phyloP scores from a whole-genome alignment of 2,113 vertebrate genomes.

The Lampris incognitus region DNA sequence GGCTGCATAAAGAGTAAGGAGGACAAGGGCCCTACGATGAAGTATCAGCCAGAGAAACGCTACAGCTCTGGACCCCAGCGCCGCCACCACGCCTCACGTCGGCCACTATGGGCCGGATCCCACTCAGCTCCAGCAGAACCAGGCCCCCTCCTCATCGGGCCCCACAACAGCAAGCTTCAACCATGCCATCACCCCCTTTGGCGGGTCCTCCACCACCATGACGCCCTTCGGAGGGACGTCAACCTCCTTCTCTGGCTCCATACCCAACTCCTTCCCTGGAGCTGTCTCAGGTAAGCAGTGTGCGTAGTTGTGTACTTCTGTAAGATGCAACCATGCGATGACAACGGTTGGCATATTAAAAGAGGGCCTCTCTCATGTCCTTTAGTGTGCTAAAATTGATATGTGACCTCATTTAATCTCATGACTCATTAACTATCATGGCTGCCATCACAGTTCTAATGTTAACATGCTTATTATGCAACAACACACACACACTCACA shows the following conservation, averaged over 20 bases:
- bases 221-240: conserved; percentile 93
- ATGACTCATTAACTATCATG: too few species aligned
- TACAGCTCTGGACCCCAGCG: conserved; percentile 75
- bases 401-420: not conserved
- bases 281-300: conserved; percentile 86
- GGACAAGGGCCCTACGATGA: conserved; percentile 90
- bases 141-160: conserved; percentile 82
- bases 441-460: too few species aligned
- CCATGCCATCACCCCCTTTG: conserved; percentile 91
- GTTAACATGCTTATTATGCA: too few species aligned
- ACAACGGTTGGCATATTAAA: not conserved
- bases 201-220: conserved; percentile 87
- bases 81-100: conserved; percentile 75
- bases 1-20: conserved; percentile 97
- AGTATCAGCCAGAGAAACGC: conserved; percentile 89
- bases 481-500: too few species aligned
- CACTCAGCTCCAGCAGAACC: conserved; percentile 83
- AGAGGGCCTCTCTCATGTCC: too few species aligned
- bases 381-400: not conserved
- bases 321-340: not conserved
- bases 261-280: conserved; percentile 89
- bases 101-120: conserved; percentile 91
- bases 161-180: conserved; percentile 80
- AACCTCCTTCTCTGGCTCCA: conserved; percentile 87
- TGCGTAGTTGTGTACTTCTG: conserved; percentile 29